Conservation (phyloP, 2,888 invertebrate genomes). For the Sesamia inferens region DNA sequence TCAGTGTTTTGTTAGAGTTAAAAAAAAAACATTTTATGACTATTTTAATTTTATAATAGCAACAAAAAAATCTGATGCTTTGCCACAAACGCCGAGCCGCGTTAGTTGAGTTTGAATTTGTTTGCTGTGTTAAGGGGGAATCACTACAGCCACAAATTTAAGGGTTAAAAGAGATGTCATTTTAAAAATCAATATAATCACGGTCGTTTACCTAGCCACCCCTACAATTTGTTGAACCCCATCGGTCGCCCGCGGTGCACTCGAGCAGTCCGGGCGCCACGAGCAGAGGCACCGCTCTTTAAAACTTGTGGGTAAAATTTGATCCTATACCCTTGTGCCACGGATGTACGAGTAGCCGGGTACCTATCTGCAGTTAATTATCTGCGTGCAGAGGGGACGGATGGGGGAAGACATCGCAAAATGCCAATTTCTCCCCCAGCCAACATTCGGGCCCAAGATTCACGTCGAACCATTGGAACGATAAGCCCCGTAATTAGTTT, state of each 20-base stretch:
- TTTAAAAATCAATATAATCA: conserved; percentile 88
- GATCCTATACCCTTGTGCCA: conserved; percentile 78
- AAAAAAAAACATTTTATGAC: background rate
- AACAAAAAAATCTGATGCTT: background rate
- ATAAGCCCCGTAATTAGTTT: conserved; percentile 85
- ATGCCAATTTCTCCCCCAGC: conserved; percentile 81
- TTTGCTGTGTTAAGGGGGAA: conserved; percentile 16
- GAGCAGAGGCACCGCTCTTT: conserved; percentile 79
- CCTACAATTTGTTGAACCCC: conserved; percentile 86
- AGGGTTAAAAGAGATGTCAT: conserved; percentile 78
- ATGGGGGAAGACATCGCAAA: conserved; percentile 81
- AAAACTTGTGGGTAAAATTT: conserved; percentile 87
- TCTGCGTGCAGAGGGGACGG: conserved; percentile 81
- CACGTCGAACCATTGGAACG: conserved; percentile 78
- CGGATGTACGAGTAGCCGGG: conserved; percentile 76
- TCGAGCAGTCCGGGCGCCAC: conserved; percentile 64
- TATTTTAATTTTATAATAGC: conserved; percentile 16
- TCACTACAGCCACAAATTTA: conserved; percentile 48
- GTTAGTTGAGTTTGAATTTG: conserved; percentile 3
- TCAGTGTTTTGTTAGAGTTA: background rate
- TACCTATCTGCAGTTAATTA: conserved; percentile 89
- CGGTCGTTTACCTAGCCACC: conserved; percentile 86
- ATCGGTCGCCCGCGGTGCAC: conserved; percentile 73
- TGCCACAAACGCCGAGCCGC: background rate
- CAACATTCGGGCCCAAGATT: conserved; percentile 76